These are phyloP conservation scores for Ceratina japonica DNA, from an alignment of 1,140 invertebrate species.

Conservation along the genomic window DNA sequence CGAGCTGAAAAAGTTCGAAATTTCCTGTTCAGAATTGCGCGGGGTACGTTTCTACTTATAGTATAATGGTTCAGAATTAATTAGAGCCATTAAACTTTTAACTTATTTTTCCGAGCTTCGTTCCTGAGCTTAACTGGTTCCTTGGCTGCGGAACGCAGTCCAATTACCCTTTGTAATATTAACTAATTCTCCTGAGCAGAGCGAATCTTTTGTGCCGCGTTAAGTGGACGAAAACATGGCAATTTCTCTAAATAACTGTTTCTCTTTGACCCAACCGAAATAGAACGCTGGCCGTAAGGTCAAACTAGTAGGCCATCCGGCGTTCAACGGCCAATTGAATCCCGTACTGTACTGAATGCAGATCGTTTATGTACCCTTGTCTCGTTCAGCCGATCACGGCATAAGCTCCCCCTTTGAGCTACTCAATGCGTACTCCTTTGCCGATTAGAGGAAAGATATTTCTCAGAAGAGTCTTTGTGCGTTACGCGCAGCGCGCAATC, in stretches of 20 bases:
- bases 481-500: background rate
- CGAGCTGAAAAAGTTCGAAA: no score
- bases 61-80: no score
- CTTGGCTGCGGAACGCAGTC: no score
- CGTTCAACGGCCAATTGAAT: constrained; percentile 4
- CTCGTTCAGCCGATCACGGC: constrained; percentile 2
- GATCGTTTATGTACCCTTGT: constrained; percentile 33
- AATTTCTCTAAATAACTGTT: constrained; percentile 20
- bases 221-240: background rate
- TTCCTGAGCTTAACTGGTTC: no score
- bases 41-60: no score
- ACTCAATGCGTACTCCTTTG: constrained; percentile 16
- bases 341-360: constrained; percentile 20
- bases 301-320: background rate
- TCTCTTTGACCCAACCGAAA: constrained; percentile 1
- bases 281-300: constrained; percentile 26
- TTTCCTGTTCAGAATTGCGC: no score
- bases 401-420: constrained; percentile 28
- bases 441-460: constrained; percentile 44
- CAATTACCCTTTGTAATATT: background rate
- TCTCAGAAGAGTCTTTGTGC: constrained; percentile 41
- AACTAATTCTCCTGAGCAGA: background rate
- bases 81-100: no score
- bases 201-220: background rate
- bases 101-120: no score